Evolutionary conservation across 2,113 vertebrate species (phyloP), one percentile per base, ranked within the genome.

Genomic region (Galeopterus variegatus): DNA sequence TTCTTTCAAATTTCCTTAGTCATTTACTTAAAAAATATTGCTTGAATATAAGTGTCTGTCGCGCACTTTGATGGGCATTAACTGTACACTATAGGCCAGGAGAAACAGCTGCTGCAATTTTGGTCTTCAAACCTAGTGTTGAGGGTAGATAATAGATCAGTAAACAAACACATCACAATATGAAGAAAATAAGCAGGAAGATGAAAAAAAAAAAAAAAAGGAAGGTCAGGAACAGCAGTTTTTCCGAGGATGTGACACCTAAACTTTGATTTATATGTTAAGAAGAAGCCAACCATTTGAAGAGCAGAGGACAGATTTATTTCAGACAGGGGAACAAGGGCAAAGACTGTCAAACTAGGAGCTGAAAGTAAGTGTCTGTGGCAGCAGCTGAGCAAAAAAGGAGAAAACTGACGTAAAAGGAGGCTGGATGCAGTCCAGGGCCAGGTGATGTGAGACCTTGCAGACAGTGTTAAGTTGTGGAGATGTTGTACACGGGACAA

Each of bases 51-150:
- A 17, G 11, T 65, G 12, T 85, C 41, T 15, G 0, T 33, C 18
- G 69, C n/a, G 12, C 13, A 83, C 11, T 64, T 52, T 85, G 5
- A 28, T 67, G 23, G 26, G 14, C 8, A 26, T 23, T n/a, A 77
- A 10, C 4, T 64, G n/a, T 48, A 54, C 3, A 10, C 45, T 69
- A n/a, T 24, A 26, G 45, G 56, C 13, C 73, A 3, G 3, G 12
- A 76, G 21, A 4, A n/a, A 73, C 0, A 48, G 14, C 1, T 1
- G 5, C 8, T 17, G 8, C 3, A 4, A 41, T 5, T 48, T 41
- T 60, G 52, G 4, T 6, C 24, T 52, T 12, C 60, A 24, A 6
- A 50, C 4, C n/a, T 90, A 56, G 21, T 45, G 13, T 21, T 64
- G 23, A 50, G 6, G 14, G 15, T 14, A 88, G 54, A 10, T 67